Base-by-base conservation (phyloP, 2,888 invertebrate species). In the Dryobotodes eremita region DNA sequence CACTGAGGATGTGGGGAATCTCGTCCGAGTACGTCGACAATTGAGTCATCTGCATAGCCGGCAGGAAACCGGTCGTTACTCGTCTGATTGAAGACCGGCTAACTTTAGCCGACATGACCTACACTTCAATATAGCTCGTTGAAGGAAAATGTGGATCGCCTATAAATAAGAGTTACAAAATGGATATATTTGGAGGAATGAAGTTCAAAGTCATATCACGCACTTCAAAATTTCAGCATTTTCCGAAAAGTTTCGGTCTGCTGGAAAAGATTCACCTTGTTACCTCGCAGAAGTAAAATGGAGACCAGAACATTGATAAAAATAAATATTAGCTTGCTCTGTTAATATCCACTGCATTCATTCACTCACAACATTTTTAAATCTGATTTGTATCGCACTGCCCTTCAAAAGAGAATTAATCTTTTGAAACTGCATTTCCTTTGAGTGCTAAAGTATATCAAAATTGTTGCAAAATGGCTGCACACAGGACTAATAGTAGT, bases 31-130 rank as follows among this genome's bases (percentile, higher is more conserved):
- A 78, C 61, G 46, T 62, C 74, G 74, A 74, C 89, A 90, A 91
- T 92, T 91, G 92, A 90, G 89, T 90, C 87, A 90, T 91, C 86
- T 89, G 89, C 90, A 91, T 88, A 76, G 86, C 79, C 77, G 82
- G 71, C 91, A 90, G 91, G 91, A 91, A 90, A 88, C 55, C 74
- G 66, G 77, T 88, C 84, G 87, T 91, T 91, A 91, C 79, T 59
- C 62, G 84, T 83, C 86, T 88, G 88, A 88, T 86, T 86, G 85
- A 79, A 76, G 70, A 72, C 53, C 69, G 36, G 71, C 64, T 81
- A 76, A 77, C 71, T 83, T 78, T 76, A 80, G 77, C 74, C 68
- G 36, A 64, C 55, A 42, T 81, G 76, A 87, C 86, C 86, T 77
- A 84, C 71, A 84, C 76, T 80, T 61, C 46, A 70, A 72, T 83